Percentiles rank a stretch among this genome's conserved stretches.
Evolutionary conservation across 2,888 invertebrate species (phyloP).

Genomic region (Watsonalla cultraria): DNA sequence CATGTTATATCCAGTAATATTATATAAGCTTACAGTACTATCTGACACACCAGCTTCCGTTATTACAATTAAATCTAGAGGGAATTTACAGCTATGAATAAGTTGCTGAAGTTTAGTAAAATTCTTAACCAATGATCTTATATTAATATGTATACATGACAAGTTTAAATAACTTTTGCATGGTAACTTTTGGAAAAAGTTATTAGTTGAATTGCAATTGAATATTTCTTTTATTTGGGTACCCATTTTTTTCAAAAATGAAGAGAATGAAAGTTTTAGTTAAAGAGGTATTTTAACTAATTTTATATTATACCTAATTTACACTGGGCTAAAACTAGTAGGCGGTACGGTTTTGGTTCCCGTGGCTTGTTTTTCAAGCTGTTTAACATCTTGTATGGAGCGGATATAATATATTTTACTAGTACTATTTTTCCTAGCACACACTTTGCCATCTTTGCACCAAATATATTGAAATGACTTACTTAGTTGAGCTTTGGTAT

Average conservation of each 20-base stretch:
- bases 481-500: constrained; percentile 11
- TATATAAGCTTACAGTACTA: constrained; percentile 11
- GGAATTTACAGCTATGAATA: constrained; percentile 4
- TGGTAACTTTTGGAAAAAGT: constrained; percentile 1
- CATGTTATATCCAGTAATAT: constrained; percentile 21
- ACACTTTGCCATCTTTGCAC: constrained; percentile 19
- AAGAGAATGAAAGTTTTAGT: no score
- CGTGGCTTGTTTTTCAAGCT: not conserved
- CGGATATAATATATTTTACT: constrained; percentile 14
- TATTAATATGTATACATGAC: constrained; percentile 18
- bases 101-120: constrained; percentile 11
- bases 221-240: no score
- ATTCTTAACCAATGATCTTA: constrained; percentile 19
- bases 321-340: not conserved
- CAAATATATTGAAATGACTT: constrained; percentile 16
- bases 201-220: not conserved
- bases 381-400: constrained; percentile 4
- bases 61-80: constrained; percentile 11
- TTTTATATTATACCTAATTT: no score
- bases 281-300: no score
- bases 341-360: no score
- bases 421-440: constrained; percentile 11
- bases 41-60: constrained; percentile 16
- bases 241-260: no score
- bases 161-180: constrained; percentile 5